These are phyloP conservation scores for Nematolebias whitei DNA, from an alignment of 2,113 vertebrate genomes.

Conservation along the genomic window DNA sequence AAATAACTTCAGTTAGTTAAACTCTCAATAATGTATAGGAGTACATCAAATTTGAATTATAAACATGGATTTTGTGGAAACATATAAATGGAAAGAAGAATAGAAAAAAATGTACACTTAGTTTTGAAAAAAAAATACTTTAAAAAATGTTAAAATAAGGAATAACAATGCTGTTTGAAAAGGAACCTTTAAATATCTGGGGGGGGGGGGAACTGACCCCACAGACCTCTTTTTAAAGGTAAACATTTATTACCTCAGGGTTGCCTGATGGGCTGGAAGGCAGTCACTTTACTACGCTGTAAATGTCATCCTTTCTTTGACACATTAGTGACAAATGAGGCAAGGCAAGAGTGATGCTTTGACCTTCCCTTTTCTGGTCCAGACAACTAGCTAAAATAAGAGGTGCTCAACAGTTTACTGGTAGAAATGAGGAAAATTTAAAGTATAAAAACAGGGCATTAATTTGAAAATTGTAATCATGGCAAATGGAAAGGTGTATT, in stretches of 20 bases:
- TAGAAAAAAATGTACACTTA: too few species aligned
- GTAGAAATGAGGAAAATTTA: not conserved
- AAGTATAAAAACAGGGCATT: not conserved
- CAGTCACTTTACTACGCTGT: conserved; percentile 91
- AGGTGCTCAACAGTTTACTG: not conserved
- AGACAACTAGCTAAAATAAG: conserved; percentile 42
- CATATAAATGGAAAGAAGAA: too few species aligned
- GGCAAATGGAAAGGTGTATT: not conserved
- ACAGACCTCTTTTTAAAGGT: conserved; percentile 91
- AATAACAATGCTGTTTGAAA: not conserved
- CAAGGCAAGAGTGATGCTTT: conserved; percentile 75
- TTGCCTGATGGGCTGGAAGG: conserved; percentile 90
- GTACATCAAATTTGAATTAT: too few species aligned
- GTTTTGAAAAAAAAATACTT: not conserved
- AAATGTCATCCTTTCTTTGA: conserved; percentile 98
- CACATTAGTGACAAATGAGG: conserved; percentile 96
- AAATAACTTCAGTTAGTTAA: too few species aligned
- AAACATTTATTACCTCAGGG: conserved; percentile 98
- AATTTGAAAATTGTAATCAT: conserved; percentile 2
- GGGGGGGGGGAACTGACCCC: conserved; percentile 77
- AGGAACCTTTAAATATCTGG: conserved; percentile 67
- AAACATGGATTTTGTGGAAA: too few species aligned
- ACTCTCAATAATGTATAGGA: too few species aligned
- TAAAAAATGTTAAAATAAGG: conserved; percentile 53
- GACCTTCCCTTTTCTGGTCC: conserved; percentile 54